Conservation (phyloP, 2,797 vertebrate genomes). For the Phaenicophaeus curvirostris region DNA sequence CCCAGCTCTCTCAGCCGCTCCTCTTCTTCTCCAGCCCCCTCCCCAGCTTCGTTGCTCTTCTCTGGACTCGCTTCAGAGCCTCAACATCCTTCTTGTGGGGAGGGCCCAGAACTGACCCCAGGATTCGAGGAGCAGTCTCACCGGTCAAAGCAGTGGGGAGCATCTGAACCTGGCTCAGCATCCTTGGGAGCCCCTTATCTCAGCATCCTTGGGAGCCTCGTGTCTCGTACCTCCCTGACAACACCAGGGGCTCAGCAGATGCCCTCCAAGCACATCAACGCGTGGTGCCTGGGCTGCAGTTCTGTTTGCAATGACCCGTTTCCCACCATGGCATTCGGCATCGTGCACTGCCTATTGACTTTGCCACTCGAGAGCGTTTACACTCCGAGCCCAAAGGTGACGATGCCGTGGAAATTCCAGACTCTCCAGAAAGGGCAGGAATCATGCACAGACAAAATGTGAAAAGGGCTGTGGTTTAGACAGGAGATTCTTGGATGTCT, state of each 20-base stretch:
- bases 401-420: not conserved
- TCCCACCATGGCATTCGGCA: accelerated
- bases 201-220: not conserved
- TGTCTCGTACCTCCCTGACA: not conserved
- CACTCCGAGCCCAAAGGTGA: not conserved
- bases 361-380: not conserved
- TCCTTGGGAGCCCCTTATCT: not conserved
- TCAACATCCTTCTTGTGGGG: too few species aligned
- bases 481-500: not conserved
- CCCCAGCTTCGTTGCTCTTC: too few species aligned
- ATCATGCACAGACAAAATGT: not conserved
- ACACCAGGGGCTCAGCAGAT: accelerated
- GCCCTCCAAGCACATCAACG: accelerated
- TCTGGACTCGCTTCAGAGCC: too few species aligned
- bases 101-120: too few species aligned
- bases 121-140: too few species aligned
- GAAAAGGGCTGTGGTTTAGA: conserved; percentile 35
- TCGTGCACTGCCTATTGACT: not conserved
- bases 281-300: accelerated
- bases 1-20: too few species aligned
- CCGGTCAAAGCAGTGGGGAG: accelerated
- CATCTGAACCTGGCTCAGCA: not conserved
- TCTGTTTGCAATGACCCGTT: not conserved
- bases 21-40: too few species aligned
- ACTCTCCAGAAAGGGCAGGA: not conserved